Conservation (phyloP, 2,888 invertebrate species). For the Tridacna gigas region DNA sequence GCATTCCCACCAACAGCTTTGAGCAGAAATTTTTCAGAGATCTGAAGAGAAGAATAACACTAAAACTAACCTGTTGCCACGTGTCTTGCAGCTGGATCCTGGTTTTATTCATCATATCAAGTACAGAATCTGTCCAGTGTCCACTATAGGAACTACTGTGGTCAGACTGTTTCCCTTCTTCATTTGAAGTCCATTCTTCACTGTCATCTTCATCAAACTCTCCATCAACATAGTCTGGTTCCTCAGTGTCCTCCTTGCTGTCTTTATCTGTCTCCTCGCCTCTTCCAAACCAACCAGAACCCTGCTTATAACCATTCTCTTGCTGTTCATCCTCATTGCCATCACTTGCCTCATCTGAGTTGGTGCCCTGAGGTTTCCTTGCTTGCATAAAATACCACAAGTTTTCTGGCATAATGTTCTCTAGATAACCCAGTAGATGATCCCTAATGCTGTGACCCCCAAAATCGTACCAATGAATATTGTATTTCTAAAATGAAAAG, state of each 20-base stretch:
- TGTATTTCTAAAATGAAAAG: too few relatives aligned
- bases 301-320: background rate
- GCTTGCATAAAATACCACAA: background rate
- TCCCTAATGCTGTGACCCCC: background rate
- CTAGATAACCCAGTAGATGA: conserved; percentile 13
- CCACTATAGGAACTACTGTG: background rate
- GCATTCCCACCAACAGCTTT: background rate
- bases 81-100: conserved; percentile 42
- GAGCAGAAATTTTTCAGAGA: background rate
- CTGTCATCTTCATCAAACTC: background rate
- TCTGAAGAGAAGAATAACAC: background rate
- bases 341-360: background rate
- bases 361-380: background rate
- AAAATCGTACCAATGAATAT: too few relatives aligned
- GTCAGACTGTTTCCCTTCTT: background rate
- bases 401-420: conserved; percentile 17
- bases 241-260: background rate
- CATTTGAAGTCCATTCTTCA: too few relatives aligned
- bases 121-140: conserved; percentile 41
- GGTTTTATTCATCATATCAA: conserved; percentile 54
- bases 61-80: conserved; percentile 41
- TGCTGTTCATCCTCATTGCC: background rate
- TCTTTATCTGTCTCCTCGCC: background rate
- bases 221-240: background rate
- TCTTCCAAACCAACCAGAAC: background rate